phyloP scores from a whole-genome alignment of 2,888 invertebrate species.

The Chromoteleia sp. region DNA sequence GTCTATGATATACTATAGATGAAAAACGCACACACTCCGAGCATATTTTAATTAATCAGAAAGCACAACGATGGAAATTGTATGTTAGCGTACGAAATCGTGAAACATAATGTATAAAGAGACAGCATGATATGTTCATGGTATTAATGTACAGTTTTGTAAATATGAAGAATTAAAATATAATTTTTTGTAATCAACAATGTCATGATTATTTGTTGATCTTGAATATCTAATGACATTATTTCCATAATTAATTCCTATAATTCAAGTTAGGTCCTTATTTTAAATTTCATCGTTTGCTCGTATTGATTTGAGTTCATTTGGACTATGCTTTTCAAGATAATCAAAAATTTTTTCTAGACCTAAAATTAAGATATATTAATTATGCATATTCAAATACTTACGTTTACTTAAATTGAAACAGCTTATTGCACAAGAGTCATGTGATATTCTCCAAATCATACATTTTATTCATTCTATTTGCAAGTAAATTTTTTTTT shows the following conservation, averaged over 20 bases:
- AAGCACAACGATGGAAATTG: slow-evolving; percentile 40
- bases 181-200: slow-evolving; percentile 61
- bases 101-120: slow-evolving; percentile 60
- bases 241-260: neutral
- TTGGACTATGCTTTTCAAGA: slow-evolving; percentile 20
- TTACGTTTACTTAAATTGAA: no score
- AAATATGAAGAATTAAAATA: slow-evolving; percentile 64
- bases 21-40: slow-evolving; percentile 26
- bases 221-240: neutral
- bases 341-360: slow-evolving; percentile 38
- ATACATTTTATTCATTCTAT: no score
- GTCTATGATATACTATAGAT: slow-evolving; percentile 31
- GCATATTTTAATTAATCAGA: slow-evolving; percentile 44
- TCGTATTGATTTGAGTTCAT: slow-evolving; percentile 17
- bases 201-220: neutral
- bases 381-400: no score
- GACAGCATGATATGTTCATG: slow-evolving; percentile 49
- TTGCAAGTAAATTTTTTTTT: no score
- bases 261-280: neutral
- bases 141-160: slow-evolving; percentile 66
- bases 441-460: no score
- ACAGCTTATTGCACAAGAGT: no score
- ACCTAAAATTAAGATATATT: slow-evolving; percentile 32
- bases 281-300: slow-evolving; percentile 17
- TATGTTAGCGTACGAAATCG: slow-evolving; percentile 39